phyloP scores from a whole-genome alignment of 2,113 vertebrate genomes.

The Acrocephalus arundinaceus region DNA sequence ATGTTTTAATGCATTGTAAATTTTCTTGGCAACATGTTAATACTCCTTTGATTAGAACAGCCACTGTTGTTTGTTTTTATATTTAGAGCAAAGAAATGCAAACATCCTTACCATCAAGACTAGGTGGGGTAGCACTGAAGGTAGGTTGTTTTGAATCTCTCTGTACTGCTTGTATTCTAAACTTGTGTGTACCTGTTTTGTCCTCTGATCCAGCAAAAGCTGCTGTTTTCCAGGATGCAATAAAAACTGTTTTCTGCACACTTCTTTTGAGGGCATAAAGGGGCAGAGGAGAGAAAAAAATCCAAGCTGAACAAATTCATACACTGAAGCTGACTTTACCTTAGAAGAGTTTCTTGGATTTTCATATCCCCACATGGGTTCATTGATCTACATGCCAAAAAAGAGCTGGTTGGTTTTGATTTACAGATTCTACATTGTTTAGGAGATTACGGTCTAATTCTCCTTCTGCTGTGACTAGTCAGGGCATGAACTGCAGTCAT shows the following conservation, averaged over 20 bases:
- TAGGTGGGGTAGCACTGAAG: not conserved
- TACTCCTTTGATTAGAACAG: conserved; percentile 21
- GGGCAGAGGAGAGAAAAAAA: not conserved
- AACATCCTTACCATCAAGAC: conserved; percentile 3
- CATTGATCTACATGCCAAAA: conserved; percentile 43
- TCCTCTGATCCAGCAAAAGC: not conserved
- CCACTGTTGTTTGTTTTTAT: not conserved
- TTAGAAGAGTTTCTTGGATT: conserved; percentile 1
- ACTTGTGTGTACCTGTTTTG: not conserved
- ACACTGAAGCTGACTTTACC: not conserved
- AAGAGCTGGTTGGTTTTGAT: conserved; percentile 30
- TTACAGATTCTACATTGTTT: conserved; percentile 59
- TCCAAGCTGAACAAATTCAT: not conserved
- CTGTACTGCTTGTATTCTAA: not conserved
- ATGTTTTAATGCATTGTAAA: not conserved
- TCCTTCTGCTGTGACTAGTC: conserved; percentile 39
- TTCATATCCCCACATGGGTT: not conserved
- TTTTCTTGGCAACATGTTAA: not conserved
- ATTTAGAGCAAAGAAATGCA: conserved; percentile 32
- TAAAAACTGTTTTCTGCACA: not conserved
- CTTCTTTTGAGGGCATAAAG: not conserved
- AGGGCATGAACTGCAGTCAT: conserved; percentile 38
- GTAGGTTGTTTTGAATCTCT: conserved; percentile 22
- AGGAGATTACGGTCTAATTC: conserved; percentile 51
- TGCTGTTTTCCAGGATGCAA: not conserved